Evolutionary conservation across 2,888 invertebrate genomes (phyloP), one percentile per base, ranked within the genome.

Genomic region (Sthenelais limicola): DNA sequence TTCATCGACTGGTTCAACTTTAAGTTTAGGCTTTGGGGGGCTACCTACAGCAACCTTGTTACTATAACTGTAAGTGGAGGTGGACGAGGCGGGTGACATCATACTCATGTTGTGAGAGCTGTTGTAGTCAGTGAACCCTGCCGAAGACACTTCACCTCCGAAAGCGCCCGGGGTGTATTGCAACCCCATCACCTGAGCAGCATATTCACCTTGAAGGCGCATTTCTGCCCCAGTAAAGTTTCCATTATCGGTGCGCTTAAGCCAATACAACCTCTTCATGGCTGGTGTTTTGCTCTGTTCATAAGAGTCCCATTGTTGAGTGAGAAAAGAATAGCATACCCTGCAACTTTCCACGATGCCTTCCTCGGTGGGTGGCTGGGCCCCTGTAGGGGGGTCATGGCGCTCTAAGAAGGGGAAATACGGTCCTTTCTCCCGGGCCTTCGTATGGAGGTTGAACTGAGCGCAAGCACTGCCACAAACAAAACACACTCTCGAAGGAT

Each of bases 341-440:
- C 92, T 92, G 89, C 97, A 97, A 73, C 93, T 91, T 80, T 92
- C 91, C 48, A 94, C 93, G 24, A 82, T 78, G 3, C 88, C 89
- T 73, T 88, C 88, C 18, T 82, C 76, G 30, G 81, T 81, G 12
- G 86, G 86, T 15, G 80, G 79, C 49, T 89, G 87, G 80, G 90
- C 88, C n/a, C 93, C 93, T 72, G 90, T 89, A 0, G 97, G 96
- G 18, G 95, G 92, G 78, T 94, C 93, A 89, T 96, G 96, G 24
- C 93, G 92, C 82, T 94, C 94, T 85, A 97, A 90, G 89, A 97
- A 97, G 66, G 96, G 95, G 89, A 96, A 97, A 88, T 94, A 94
- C 12, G 96, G 93, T 33, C 84, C 86, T 33, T 81, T 80, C 33
- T 84, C 84, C n/a, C 78, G 71, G 3, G 92, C 92, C 85, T 92